phyloP scores from a whole-genome alignment of 23 tunicate genomes.

The Ciona savignyi region DNA sequence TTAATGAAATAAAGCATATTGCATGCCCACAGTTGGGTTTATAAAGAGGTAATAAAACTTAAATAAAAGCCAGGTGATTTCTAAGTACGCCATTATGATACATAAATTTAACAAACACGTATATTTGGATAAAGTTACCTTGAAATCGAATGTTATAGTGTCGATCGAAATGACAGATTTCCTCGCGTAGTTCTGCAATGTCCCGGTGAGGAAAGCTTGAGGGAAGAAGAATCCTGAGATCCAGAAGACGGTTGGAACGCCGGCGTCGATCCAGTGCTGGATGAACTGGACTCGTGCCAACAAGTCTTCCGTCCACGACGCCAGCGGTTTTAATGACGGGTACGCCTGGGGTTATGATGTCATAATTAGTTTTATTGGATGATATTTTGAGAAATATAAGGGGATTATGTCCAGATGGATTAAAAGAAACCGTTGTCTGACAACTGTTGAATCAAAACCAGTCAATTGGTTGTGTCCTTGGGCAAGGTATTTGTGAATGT shows the following conservation, averaged over 20 bases:
- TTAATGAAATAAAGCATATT: too few relatives aligned
- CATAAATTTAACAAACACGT: too few relatives aligned
- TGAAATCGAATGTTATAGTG: conserved; percentile 92
- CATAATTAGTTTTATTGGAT: neutral
- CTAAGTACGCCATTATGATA: too few relatives aligned
- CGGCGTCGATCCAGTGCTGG: conserved; percentile 92
- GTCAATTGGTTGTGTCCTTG: too few relatives aligned
- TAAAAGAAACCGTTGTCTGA: too few relatives aligned
- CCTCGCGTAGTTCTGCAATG: conserved; percentile 97
- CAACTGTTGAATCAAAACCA: too few relatives aligned
- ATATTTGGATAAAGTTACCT: conserved; percentile 14
- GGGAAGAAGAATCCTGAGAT: conserved; percentile 99
- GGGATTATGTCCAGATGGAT: too few relatives aligned
- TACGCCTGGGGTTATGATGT: conserved; percentile 94
- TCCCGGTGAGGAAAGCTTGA: conserved; percentile 99
- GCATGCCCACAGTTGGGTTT: too few relatives aligned
- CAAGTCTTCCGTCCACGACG: conserved; percentile 91
- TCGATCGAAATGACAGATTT: conserved; percentile 87
- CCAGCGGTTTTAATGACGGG: conserved; percentile 98
- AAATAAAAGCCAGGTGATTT: too few relatives aligned
- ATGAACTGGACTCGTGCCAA: conserved; percentile 83
- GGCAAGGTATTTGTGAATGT: too few relatives aligned
- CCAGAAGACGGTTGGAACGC: conserved; percentile 97
- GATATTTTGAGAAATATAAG: neutral
- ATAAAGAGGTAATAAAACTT: too few relatives aligned